Evolutionary conservation across 2,113 vertebrate genomes (phyloP), one percentile per base, ranked within the genome.

Genomic region (Condylura cristata): DNA sequence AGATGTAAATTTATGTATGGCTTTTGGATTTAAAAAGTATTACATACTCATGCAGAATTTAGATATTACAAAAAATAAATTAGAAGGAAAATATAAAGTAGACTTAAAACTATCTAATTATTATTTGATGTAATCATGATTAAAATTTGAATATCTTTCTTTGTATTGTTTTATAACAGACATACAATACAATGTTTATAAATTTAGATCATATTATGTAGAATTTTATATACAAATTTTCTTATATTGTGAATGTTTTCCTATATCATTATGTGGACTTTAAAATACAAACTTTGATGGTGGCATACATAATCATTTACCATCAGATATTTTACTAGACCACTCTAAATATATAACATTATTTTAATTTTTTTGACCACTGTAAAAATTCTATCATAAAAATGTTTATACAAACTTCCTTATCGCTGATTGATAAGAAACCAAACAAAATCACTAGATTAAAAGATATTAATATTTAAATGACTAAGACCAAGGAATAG

Each of bases 1-100:
- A 76, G 39, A 92, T 93, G 34, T 74, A 97, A 89, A 95, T 96
- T 93, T 94, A 96, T 92, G 68, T 71, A 39, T 13, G 75, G 30
- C 68, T 78, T 92, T 92, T 18, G 75, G 14, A 89, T 63, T 82
- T 91, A 61, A 97, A 95, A 86, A 88, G 61, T 94, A 85, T 95
- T 85, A 75, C 34, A 95, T 58, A 71, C 41, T 82, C 22, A 53
- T 70, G 44, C 48, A 92, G 89, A 89, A 90, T 91, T 92, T 65
- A 83, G 56, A 96, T 72, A 91, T 93, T 82, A 80, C 2, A 94
- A 95, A 93, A 91, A 86, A 83, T 80, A 81, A 28, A 32, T 56
- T 39, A 87, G 24, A 82, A 48, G 86, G 61, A 70, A 70, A 82
- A 71, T 74, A 95, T 46, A 83, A 94, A 80, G 24, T 46, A 89